A percentile compares a stretch with the other conserved stretches of the same genome.
These are phyloP conservation scores for Mactra quadrangularis DNA, from an alignment of 1,140 invertebrate genomes.

Conservation along the genomic window DNA sequence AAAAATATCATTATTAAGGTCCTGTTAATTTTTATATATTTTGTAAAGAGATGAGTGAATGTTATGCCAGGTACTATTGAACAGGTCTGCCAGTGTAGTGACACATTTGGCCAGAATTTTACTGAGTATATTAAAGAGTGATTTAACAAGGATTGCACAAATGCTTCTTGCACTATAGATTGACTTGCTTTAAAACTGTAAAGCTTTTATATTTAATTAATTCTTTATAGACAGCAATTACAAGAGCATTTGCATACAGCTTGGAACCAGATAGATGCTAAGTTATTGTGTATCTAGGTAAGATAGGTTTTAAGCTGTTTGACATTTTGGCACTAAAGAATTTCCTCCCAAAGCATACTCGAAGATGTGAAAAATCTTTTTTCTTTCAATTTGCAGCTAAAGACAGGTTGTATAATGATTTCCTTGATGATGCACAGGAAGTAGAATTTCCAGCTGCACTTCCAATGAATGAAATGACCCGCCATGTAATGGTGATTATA, in stretches of 20 bases:
- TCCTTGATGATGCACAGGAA: conserved; percentile 7
- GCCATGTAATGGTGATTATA: conserved; percentile 3
- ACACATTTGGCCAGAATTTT: no score
- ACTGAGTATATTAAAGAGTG: not conserved
- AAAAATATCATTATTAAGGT: not conserved
- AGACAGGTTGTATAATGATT: conserved; percentile 17
- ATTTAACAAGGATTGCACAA: not conserved
- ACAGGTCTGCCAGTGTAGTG: no score
- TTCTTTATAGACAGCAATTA: not conserved
- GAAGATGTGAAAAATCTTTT: not conserved
- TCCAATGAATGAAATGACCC: not conserved
- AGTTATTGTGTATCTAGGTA: not conserved
- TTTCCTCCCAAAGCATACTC: not conserved
- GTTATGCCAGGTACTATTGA: not conserved
- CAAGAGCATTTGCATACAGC: no score
- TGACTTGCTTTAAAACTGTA: not conserved
- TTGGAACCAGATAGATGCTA: no score
- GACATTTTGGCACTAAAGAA: not conserved
- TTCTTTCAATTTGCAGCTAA: conserved; percentile 4
- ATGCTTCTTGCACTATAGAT: not conserved
- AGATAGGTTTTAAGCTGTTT: not conserved
- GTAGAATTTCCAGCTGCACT: not conserved
- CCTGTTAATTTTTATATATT: not conserved
- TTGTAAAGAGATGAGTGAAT: not conserved
- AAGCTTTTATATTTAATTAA: not conserved